Conservation (phyloP, 2,888 invertebrate species). For the Thera obeliscata region DNA sequence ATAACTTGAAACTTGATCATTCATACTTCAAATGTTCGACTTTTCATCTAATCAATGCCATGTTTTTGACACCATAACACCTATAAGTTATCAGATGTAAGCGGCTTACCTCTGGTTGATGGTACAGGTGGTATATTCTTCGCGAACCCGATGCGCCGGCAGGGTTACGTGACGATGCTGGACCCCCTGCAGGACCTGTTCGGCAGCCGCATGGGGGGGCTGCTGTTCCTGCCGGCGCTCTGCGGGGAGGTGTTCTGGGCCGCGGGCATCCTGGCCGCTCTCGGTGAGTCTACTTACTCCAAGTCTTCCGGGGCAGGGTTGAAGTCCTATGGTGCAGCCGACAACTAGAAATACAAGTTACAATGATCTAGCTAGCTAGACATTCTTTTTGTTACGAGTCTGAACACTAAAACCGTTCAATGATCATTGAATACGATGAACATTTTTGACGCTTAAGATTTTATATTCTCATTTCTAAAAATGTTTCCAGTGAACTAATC, state of each 20-base stretch:
- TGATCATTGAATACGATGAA: no score
- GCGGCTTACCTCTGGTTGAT: background rate
- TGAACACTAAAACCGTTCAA: no score
- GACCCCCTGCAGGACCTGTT: conserved; percentile 98
- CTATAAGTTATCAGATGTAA: no score
- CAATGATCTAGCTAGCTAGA: no score
- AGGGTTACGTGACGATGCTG: conserved; percentile 99
- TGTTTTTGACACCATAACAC: no score
- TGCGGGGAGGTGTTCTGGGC: conserved; percentile 99
- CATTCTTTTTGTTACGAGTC: no score
- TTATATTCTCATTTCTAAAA: no score
- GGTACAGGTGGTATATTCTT: conserved; percentile 96
- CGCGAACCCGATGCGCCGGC: conserved; percentile 98
- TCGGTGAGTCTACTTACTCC: conserved; percentile 84
- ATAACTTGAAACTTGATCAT: no score
- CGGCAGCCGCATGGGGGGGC: conserved; percentile 98
- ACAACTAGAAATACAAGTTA: background rate
- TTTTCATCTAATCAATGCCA: background rate
- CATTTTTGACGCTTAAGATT: no score
- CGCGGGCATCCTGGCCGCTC: conserved; percentile 97
- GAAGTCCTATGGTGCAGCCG: background rate
- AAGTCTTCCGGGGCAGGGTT: background rate
- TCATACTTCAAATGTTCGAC: background rate
- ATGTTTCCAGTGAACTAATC: no score
- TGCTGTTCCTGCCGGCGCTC: conserved; percentile 97